These are phyloP conservation scores for Geophilus truncorum DNA, from an alignment of 2,888 invertebrate genomes.

Conservation along the genomic window DNA sequence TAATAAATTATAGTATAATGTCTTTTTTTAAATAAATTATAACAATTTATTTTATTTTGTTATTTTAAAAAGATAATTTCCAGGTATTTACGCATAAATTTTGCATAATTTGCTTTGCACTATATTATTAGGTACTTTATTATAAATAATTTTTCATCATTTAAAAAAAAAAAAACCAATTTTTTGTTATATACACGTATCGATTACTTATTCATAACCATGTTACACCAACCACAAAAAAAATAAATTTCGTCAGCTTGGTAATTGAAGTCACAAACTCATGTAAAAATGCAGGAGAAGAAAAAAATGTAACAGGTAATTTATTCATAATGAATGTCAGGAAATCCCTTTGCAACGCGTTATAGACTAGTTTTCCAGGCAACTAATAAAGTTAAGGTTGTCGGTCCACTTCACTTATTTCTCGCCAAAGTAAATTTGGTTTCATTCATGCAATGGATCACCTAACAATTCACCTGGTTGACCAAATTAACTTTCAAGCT, in stretches of 20 bases:
- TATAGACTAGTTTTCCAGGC: background rate
- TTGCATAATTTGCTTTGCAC: too few relatives aligned
- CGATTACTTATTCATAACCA: background rate
- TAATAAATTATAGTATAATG: too few relatives aligned
- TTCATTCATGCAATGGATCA: slow-evolving; percentile 17
- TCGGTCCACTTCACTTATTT: slow-evolving; percentile 7
- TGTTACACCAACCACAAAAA: background rate
- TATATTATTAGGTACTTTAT: too few relatives aligned
- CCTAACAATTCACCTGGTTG: slow-evolving; percentile 23
- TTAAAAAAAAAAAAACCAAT: background rate
- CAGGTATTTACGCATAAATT: too few relatives aligned
- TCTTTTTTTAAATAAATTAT: too few relatives aligned
- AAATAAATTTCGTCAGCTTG: background rate
- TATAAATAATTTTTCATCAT: too few relatives aligned
- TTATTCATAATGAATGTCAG: slow-evolving; percentile 8
- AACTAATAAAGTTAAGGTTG: background rate
- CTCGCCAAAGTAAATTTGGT: slow-evolving; percentile 12
- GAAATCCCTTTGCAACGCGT: background rate
- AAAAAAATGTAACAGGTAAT: background rate
- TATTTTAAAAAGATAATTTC: too few relatives aligned
- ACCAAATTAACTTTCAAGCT: slow-evolving; percentile 14
- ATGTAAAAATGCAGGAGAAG: background rate
- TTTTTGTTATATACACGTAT: background rate
- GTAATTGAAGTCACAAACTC: background rate
- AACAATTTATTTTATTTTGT: too few relatives aligned